Evolutionary conservation across 2,113 vertebrate species (phyloP).

Genomic region (Syngnathoides biaculeatus): DNA sequence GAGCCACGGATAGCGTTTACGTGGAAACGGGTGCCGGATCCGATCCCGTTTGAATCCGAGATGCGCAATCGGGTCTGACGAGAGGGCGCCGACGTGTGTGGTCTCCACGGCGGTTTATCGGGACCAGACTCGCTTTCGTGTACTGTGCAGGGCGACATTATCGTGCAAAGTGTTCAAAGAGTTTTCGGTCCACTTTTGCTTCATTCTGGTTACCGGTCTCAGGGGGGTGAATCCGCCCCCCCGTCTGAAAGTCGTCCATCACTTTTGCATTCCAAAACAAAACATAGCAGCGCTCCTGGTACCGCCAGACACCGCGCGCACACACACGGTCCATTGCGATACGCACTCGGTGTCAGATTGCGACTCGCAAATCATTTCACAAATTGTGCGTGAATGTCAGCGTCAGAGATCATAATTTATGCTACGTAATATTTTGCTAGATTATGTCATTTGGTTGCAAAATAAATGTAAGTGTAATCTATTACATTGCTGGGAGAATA

Average conservation of each 20-base stretch:
- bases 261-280: slow-evolving; percentile 1
- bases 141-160: no score
- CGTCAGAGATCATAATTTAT: no score
- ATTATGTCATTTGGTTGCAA: no score
- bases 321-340: background rate
- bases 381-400: background rate
- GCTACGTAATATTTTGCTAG: no score
- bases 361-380: background rate
- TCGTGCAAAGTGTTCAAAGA: background rate
- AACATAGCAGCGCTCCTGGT: background rate
- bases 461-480: no score
- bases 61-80: slow-evolving; percentile 44
- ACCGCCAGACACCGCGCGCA: background rate
- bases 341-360: no score
- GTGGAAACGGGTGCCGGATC: slow-evolving; percentile 5
- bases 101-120: no score
- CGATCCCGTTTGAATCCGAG: slow-evolving; percentile 53
- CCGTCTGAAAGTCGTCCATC: slow-evolving; percentile 1
- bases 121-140: no score
- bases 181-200: background rate
- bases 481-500: no score
- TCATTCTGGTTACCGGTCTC: background rate
- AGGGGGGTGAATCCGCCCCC: background rate
- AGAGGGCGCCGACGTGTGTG: background rate
- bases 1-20: slow-evolving; percentile 51